Base-by-base conservation (phyloP, 2,888 invertebrate genomes). In the Ophion obscuratus region DNA sequence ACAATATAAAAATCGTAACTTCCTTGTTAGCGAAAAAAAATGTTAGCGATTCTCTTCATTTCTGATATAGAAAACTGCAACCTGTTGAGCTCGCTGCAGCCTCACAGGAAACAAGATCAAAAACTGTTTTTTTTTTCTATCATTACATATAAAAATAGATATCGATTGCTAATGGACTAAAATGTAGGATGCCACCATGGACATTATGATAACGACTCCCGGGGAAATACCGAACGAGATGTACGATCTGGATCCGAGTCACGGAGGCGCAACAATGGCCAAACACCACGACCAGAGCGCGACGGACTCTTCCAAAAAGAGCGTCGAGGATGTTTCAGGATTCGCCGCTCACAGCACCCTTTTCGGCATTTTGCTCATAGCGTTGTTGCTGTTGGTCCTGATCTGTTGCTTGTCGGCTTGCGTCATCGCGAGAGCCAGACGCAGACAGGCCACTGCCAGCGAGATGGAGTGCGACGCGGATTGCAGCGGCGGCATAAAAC, bases 331-430 rank as follows among this genome's bases (percentile, higher is more conserved):
- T 27, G n/a, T 10, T 36, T 64, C 87, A 0, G 89, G 86, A 67
- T 82, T 82, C 24, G 36, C 79, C 0, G 68, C 83, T 14, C 91
- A 89, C 53, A 88, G 91, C 1, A 87, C 89, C 0, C 7, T 92
- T 6, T 88, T 92, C 14, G 66, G 90, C 9, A 75, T 88, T 68
- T 79, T 93, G 74, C 44, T 89, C 40, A 81, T 88, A 9, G 80
- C 88, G 0, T 77, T 91, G 7, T 40, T 92, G 14, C 31, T 91
- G 7, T 81, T 92, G 67, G 36, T 92, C 53, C 64, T 92, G 2
- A 44, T 92, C 3, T 92, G 92, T 80, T 92, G 92, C 61, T 71
- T 91, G 9, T 87, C 90, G 0, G 91, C 91, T 4, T 92, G 91
- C 57, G 79, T 91, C 2, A 87, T 93, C 59, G 88, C 91, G 0